Evolutionary conservation across 2,113 vertebrate genomes (phyloP).

Genomic region (Micromys minutus): DNA sequence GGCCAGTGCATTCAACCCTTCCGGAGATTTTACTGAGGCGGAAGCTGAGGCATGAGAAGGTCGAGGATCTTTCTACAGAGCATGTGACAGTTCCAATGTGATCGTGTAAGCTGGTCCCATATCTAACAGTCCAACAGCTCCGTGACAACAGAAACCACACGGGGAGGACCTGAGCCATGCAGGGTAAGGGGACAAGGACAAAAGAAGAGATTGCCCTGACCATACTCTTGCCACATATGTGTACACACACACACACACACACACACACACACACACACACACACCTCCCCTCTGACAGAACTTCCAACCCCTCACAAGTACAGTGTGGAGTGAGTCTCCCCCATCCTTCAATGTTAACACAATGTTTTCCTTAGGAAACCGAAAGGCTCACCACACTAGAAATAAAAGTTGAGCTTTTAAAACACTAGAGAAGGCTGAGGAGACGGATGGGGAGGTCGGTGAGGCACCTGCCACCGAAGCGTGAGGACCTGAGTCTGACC

Average conservation of each 20-base stretch:
- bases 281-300: rapidly evolving
- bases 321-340: too few species aligned
- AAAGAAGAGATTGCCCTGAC: not conserved
- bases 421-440: not conserved
- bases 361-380: not conserved
- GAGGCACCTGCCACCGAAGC: not conserved
- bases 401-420: not conserved
- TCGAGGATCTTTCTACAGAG: not conserved
- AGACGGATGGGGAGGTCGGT: not conserved
- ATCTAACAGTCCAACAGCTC: not conserved
- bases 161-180: not conserved
- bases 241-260: too few species aligned
- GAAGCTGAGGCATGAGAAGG: slow-evolving; percentile 4
- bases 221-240: too few species aligned
- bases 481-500: not conserved
- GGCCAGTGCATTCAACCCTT: not conserved
- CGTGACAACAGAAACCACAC: rapidly evolving
- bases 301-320: not conserved
- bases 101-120: not conserved
- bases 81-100: not conserved
- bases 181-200: not conserved
- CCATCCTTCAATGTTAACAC: not conserved
- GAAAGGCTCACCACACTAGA: not conserved
- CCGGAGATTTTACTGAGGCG: not conserved
- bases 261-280: too few species aligned